A percentile compares a stretch with the other conserved stretches of the same genome.
These are phyloP conservation scores for Panzeria rudis DNA, from an alignment of 2,888 invertebrate genomes.

Conservation along the genomic window DNA sequence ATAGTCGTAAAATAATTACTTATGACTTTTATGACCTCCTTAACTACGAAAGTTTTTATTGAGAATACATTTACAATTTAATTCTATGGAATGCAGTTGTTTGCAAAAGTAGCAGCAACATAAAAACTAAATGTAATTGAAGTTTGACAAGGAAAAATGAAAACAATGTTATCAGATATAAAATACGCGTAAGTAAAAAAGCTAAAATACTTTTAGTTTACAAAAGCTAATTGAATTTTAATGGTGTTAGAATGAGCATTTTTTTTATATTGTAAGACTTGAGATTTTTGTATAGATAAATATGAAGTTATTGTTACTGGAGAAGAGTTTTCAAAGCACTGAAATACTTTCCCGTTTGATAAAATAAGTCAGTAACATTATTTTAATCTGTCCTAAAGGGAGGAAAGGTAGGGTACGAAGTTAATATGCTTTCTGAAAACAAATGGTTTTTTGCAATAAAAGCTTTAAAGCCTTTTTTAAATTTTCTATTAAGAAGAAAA, in stretches of 20 bases:
- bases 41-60: constrained; percentile 3
- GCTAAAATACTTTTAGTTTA: constrained; percentile 15
- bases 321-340: too few species aligned
- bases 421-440: too few species aligned
- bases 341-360: too few species aligned
- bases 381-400: too few species aligned
- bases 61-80: neutral
- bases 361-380: too few species aligned
- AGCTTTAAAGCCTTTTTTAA: too few species aligned
- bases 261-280: neutral
- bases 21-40: constrained; percentile 10
- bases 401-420: too few species aligned
- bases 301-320: too few species aligned
- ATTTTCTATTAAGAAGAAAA: too few species aligned
- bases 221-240: constrained; percentile 52
- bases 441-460: too few species aligned
- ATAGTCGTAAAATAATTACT: constrained; percentile 5
- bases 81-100: constrained; percentile 4
- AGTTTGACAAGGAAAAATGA: constrained; percentile 50
- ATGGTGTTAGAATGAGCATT: neutral
- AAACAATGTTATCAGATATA: constrained; percentile 57
- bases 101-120: neutral
- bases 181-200: constrained; percentile 20
- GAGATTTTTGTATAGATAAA: too few species aligned
- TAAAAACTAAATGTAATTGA: constrained; percentile 52